Conservation (phyloP, 2,113 vertebrate species). For the Gadus macrocephalus region DNA sequence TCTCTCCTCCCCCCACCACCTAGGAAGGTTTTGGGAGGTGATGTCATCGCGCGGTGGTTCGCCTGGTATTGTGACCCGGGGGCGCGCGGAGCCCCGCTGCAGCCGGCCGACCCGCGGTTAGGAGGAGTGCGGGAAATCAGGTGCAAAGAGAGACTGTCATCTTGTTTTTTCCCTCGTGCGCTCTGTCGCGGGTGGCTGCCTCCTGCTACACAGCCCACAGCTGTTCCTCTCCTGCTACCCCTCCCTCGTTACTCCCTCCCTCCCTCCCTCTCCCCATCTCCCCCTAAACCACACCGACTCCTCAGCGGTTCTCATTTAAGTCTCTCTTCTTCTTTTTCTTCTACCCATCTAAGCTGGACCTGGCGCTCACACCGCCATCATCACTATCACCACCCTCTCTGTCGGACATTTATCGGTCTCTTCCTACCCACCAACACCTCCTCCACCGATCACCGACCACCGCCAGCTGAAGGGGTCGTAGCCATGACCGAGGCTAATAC, state of each 20-base stretch:
- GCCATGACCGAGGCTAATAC: constrained; percentile 65
- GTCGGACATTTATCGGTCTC: constrained; percentile 59
- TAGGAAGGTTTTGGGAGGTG: constrained; percentile 73
- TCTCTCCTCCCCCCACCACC: constrained; percentile 37
- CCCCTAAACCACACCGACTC: constrained; percentile 18
- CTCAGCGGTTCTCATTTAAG: constrained; percentile 55
- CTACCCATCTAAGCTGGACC: constrained; percentile 64
- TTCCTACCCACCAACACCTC: constrained; percentile 52
- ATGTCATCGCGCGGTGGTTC: constrained; percentile 76
- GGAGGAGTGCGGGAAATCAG: constrained; percentile 73
- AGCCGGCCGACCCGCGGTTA: constrained; percentile 62
- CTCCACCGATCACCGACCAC: constrained; percentile 21
- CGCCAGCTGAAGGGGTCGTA: constrained; percentile 40
- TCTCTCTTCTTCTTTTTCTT: constrained; percentile 33
- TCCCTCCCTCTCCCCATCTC: constrained; percentile 38
- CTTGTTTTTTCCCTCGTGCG: constrained; percentile 41
- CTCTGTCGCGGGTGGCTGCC: constrained; percentile 67
- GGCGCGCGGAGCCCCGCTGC: constrained; percentile 56
- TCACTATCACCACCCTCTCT: constrained; percentile 12
- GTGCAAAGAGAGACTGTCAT: constrained; percentile 72
- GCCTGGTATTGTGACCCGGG: constrained; percentile 68
- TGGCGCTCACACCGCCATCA: background rate
- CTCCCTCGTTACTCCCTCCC: constrained; percentile 47
- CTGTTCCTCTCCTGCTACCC: constrained; percentile 59
- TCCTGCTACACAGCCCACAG: constrained; percentile 60